Percentiles rank a stretch among this genome's conserved stretches.
phyloP scores from a whole-genome alignment of 2,888 invertebrate genomes.

The Drosophila ochracea region DNA sequence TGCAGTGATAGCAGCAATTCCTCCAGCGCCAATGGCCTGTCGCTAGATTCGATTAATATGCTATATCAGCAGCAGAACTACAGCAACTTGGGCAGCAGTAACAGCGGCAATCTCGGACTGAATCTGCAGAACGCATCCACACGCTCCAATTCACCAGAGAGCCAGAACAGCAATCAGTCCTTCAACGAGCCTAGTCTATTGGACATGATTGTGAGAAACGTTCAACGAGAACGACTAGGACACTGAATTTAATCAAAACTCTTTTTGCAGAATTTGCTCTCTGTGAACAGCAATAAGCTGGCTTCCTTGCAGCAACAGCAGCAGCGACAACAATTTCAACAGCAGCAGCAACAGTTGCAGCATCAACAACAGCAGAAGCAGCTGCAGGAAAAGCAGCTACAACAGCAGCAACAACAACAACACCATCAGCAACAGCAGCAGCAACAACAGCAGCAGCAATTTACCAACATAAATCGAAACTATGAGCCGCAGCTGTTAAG shows the following conservation, averaged over 20 bases:
- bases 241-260: not conserved
- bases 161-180: constrained; percentile 84
- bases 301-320: constrained; percentile 70
- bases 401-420: constrained; percentile 37
- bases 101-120: constrained; percentile 62
- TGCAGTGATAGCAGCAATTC: constrained; percentile 83
- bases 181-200: constrained; percentile 81
- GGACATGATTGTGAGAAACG: constrained; percentile 83
- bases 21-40: constrained; percentile 81
- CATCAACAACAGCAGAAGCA: constrained; percentile 55
- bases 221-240: too few relatives aligned
- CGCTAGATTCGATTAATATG: constrained; percentile 81
- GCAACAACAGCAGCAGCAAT: constrained; percentile 58
- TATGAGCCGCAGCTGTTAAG: constrained; percentile 56
- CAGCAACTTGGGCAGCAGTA: constrained; percentile 45
- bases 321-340: constrained; percentile 68
- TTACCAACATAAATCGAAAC: constrained; percentile 55
- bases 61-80: constrained; percentile 72
- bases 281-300: constrained; percentile 73
- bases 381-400: constrained; percentile 33
- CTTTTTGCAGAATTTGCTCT: constrained; percentile 76
- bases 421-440: constrained; percentile 40
- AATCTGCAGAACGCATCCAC: constrained; percentile 78
- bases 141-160: constrained; percentile 84
- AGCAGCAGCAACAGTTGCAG: constrained; percentile 59